Evolutionary conservation across 2,797 vertebrate genomes (phyloP).

Genomic region (Tachyglossus aculeatus): DNA sequence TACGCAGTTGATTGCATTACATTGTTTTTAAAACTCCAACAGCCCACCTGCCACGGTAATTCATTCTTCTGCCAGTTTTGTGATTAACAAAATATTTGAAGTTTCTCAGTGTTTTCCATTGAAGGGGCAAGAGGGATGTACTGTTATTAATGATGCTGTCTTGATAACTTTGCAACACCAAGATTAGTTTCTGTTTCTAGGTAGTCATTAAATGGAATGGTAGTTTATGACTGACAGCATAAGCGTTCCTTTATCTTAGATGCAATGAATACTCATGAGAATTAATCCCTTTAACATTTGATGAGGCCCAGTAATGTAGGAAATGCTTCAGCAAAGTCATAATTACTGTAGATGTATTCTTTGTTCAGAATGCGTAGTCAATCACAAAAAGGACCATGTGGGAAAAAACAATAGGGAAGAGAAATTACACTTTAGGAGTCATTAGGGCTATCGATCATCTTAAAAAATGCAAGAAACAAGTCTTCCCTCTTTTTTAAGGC

Average conservation of each 20-base stretch:
- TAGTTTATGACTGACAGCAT: constrained; percentile 10
- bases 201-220: neutral
- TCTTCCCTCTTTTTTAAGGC: too few relatives aligned
- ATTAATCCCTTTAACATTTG: too few relatives aligned
- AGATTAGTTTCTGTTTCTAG: constrained; percentile 17
- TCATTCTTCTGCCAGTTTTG: constrained; percentile 65
- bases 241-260: neutral
- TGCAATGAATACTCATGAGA: constrained; percentile 21
- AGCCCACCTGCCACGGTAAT: constrained; percentile 79
- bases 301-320: too few relatives aligned
- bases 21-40: constrained; percentile 73
- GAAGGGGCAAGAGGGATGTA: constrained; percentile 40
- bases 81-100: constrained; percentile 55
- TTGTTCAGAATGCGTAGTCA: too few relatives aligned
- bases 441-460: too few relatives aligned
- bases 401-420: too few relatives aligned
- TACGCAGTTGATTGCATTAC: constrained; percentile 78
- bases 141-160: constrained; percentile 38
- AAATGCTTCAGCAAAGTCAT: too few relatives aligned
- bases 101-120: constrained; percentile 45
- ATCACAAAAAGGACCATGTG: too few relatives aligned
- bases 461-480: too few relatives aligned
- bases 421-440: too few relatives aligned
- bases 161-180: too few relatives aligned
- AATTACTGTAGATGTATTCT: too few relatives aligned